A percentile compares a stretch with the other conserved stretches of the same genome.
phyloP scores from a whole-genome alignment of 1,140 invertebrate species.

The Leptinotarsa texana region DNA sequence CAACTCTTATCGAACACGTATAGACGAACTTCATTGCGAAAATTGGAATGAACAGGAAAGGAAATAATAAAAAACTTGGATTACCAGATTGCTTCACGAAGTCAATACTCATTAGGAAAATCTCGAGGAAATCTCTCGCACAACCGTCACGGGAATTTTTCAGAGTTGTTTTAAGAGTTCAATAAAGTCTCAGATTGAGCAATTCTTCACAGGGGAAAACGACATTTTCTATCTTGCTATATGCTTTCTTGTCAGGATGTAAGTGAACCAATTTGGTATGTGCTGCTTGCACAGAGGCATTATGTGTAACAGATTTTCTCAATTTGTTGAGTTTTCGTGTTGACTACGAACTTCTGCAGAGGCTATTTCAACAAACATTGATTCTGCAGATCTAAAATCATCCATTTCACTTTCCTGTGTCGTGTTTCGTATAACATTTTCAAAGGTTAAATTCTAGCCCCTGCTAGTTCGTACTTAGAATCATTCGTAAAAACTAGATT shows the following conservation, averaged over 20 bases:
- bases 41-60: background rate
- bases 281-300: background rate
- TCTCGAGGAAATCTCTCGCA: background rate
- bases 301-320: background rate
- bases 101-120: slow-evolving; percentile 19
- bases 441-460: no score
- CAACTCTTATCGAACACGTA: background rate
- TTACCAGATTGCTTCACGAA: slow-evolving; percentile 3
- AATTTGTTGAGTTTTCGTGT: slow-evolving; percentile 7
- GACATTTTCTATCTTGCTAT: slow-evolving; percentile 13
- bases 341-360: background rate
- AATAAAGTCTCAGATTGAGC: slow-evolving; percentile 15
- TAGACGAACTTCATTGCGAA: background rate
- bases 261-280: slow-evolving; percentile 17
- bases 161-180: slow-evolving; percentile 16
- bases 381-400: no score
- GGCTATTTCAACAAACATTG: no score
- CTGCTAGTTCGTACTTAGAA: no score
- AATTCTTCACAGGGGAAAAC: slow-evolving; percentile 5
- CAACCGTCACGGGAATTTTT: slow-evolving; percentile 13
- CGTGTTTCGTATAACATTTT: no score
- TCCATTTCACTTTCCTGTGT: no score
- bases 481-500: no score
- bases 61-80: background rate
- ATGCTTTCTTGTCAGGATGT: background rate